Evolutionary conservation across 2,888 invertebrate species (phyloP).

Genomic region (Trichopria drosophilae): DNA sequence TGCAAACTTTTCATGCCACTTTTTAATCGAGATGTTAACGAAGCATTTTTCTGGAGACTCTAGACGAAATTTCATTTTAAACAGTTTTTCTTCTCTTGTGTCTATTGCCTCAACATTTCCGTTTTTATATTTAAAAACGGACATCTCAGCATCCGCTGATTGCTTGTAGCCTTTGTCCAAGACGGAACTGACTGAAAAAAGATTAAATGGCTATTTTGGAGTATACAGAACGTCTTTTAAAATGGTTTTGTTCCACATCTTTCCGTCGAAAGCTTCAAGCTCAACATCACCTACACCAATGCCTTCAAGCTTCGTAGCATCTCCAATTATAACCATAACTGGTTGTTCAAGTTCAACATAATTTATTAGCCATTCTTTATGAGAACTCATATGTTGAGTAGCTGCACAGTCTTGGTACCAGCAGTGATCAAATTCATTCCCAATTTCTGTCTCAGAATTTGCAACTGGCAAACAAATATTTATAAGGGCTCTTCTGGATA

Average conservation of each 20-base stretch:
- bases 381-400: conserved; percentile 42
- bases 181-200: conserved; percentile 40
- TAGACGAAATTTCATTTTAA: conserved; percentile 37
- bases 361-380: conserved; percentile 37
- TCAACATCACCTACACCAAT: conserved; percentile 38
- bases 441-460: conserved; percentile 18
- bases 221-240: conserved; percentile 33
- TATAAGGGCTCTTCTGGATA: conserved; percentile 14
- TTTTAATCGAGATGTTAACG: conserved; percentile 34
- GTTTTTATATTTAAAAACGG: conserved; percentile 28
- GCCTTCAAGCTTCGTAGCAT: conserved; percentile 38
- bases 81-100: conserved; percentile 33
- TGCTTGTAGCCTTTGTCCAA: conserved; percentile 41
- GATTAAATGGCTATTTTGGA: conserved; percentile 35
- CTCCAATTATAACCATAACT: conserved; percentile 29
- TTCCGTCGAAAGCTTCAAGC: conserved; percentile 40
- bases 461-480: conserved; percentile 26
- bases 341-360: conserved; percentile 30
- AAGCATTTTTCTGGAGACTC: conserved; percentile 19
- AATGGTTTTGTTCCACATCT: conserved; percentile 33
- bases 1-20: conserved; percentile 42
- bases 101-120: conserved; percentile 31
- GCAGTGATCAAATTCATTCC: conserved; percentile 14
- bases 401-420: conserved; percentile 44
- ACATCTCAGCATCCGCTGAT: conserved; percentile 34